These are phyloP conservation scores for Lochmaea crataegi DNA, from an alignment of 2,888 invertebrate species.

Conservation along the genomic window DNA sequence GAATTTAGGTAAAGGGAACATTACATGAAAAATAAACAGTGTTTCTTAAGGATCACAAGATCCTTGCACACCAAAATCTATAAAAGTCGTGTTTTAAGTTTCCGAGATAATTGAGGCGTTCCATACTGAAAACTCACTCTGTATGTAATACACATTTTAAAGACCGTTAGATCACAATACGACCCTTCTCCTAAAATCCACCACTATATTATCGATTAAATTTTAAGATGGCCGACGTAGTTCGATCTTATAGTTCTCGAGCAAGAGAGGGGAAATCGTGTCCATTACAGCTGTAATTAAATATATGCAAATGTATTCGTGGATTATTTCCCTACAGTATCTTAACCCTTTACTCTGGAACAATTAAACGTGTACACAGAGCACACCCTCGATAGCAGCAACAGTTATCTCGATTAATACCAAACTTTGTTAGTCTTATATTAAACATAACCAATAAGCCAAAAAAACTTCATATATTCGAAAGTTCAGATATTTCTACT, in stretches of 20 bases:
- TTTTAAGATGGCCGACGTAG: constrained; percentile 52
- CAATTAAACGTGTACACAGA: constrained; percentile 51
- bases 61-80: too few relatives aligned
- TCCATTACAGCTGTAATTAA: constrained; percentile 55
- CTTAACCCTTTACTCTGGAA: constrained; percentile 37
- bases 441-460: too few relatives aligned
- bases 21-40: too few relatives aligned
- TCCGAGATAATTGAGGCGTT: too few relatives aligned
- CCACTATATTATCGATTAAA: constrained; percentile 47
- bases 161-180: background rate
- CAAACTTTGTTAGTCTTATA: background rate
- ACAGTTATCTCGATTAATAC: constrained; percentile 27
- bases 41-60: too few relatives aligned
- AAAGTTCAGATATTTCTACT: too few relatives aligned
- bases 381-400: constrained; percentile 43
- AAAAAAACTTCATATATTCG: too few relatives aligned
- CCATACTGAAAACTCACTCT: too few relatives aligned
- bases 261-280: constrained; percentile 45
- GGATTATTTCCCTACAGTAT: constrained; percentile 48
- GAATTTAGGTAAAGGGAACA: too few relatives aligned
- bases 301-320: constrained; percentile 56
- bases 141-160: too few relatives aligned
- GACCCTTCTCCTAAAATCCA: constrained; percentile 11
- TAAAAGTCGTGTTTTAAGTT: too few relatives aligned
- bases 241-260: constrained; percentile 44